phyloP scores from a whole-genome alignment of 2,797 vertebrate species.

The Furcifer pardalis region DNA sequence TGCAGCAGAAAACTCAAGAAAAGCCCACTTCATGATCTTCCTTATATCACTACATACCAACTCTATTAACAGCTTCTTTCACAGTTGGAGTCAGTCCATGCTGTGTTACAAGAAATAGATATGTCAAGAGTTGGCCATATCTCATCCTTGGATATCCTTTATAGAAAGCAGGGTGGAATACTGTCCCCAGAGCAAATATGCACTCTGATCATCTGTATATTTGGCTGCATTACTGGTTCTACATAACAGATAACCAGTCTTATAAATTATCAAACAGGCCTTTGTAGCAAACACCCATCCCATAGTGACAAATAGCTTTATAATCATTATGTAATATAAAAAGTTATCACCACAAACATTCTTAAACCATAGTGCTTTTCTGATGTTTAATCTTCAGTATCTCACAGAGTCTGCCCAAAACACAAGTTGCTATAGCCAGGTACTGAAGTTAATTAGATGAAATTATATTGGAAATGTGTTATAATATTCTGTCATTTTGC shows the following conservation, averaged over 20 bases:
- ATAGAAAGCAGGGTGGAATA: not conserved
- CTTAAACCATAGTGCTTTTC: not conserved
- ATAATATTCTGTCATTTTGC: not conserved
- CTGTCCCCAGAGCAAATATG: not conserved
- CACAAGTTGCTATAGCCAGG: not conserved
- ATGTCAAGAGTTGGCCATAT: not conserved
- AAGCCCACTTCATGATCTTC: not conserved
- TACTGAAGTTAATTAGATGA: slow-evolving; percentile 34
- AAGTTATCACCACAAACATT: not conserved
- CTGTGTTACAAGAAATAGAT: not conserved
- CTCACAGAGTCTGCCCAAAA: slow-evolving; percentile 1
- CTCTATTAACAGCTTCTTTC: not conserved
- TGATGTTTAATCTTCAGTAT: not conserved
- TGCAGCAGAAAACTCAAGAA: not conserved
- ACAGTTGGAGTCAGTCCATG: not conserved
- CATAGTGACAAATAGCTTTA: not conserved
- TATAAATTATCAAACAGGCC: not conserved
- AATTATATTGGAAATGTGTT: slow-evolving; percentile 25
- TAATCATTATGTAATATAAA: not conserved
- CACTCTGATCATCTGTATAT: not conserved
- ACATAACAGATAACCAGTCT: not conserved
- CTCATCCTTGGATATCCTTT: not conserved
- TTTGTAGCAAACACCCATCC: not conserved
- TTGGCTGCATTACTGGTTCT: not conserved
- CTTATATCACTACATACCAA: not conserved